These are phyloP conservation scores for Sminthurides aquaticus DNA, from an alignment of 2,888 invertebrate species.

Conservation along the genomic window DNA sequence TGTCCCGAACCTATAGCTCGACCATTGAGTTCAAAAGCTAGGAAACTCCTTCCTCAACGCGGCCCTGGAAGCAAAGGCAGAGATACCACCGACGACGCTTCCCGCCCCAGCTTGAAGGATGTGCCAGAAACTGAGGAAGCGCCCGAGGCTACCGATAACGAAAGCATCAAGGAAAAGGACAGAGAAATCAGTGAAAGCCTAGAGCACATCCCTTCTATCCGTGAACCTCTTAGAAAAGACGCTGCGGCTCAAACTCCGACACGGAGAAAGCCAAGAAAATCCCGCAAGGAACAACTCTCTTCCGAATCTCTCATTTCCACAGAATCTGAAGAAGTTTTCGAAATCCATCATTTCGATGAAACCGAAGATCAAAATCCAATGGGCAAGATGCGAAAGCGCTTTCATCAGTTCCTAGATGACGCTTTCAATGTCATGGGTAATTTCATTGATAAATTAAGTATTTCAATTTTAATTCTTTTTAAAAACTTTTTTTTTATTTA, in stretches of 20 bases:
- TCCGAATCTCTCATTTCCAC: constrained; percentile 25
- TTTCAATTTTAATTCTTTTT: background rate
- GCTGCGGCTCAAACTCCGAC: constrained; percentile 23
- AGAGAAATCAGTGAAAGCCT: constrained; percentile 34
- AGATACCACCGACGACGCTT: background rate
- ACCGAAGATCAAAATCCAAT: constrained; percentile 34
- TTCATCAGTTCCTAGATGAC: constrained; percentile 70
- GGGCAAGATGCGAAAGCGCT: constrained; percentile 56
- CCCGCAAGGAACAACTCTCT: constrained; percentile 8
- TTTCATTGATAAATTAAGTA: background rate
- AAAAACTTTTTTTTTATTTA: background rate
- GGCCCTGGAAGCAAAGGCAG: background rate
- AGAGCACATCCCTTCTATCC: constrained; percentile 14
- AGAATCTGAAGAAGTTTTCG: constrained; percentile 23
- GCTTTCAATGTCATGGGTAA: constrained; percentile 58
- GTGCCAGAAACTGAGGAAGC: background rate
- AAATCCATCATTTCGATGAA: constrained; percentile 19
- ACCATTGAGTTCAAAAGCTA: constrained; percentile 38
- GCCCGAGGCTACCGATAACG: background rate
- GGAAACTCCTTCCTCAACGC: constrained; percentile 26
- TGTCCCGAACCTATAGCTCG: constrained; percentile 33
- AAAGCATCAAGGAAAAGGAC: constrained; percentile 24
- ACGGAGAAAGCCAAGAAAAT: constrained; percentile 22
- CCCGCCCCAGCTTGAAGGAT: background rate
- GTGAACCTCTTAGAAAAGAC: constrained; percentile 15